Base-by-base conservation (phyloP, 30 jellyfish, hydroid and myxozoan genomes). In the Aurelia coerulea region DNA sequence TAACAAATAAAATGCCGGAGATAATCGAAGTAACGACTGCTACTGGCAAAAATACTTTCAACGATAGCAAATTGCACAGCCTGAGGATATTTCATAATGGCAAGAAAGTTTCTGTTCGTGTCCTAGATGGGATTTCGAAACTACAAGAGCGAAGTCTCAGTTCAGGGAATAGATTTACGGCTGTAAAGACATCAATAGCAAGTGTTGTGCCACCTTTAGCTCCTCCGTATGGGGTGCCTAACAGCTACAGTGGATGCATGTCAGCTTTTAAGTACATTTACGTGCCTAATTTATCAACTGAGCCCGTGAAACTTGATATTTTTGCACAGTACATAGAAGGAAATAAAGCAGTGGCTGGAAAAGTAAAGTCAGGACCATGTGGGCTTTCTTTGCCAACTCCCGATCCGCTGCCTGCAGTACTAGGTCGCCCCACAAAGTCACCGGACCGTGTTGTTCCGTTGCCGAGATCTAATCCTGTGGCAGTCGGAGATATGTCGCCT, bases 341-440 rank as follows among this genome's bases (percentile, higher is more conserved):
- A 33, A 75, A 63, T 17, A 41, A 35, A 29, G 37, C 73, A 42
- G 80, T 73, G 1, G 58, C 53, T 9, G 93, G 93, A 2, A 74
- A 73, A 18, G 93, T 74, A 2, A 13, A n/a, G 13, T 69, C 67
- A 10, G 93, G 93, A 12, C 68, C 77, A 32, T 84, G 93, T 62
- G 85, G 88, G 9, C 74, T 72, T 13, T 41, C 93, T 12, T 46
- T 84, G 58, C 93, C 93, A 60, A 84, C 93, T 39, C 93, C 93
- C 3, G 70, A 79, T 41, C 93, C 93, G 8, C 71, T 84, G 31
- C 88, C 93, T 10, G 18, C 13, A 10, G 51, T 84, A 37, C 17
- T 73, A 6, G 79, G 78, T 17, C 87, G 93, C 18, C 93, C 93
- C 10, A 84, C 88, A 10, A 41, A 56, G 2, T 6, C 93, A 35